Evolutionary conservation across 2,113 vertebrate genomes (phyloP).

Genomic region (Dicrurus megarhynchus): DNA sequence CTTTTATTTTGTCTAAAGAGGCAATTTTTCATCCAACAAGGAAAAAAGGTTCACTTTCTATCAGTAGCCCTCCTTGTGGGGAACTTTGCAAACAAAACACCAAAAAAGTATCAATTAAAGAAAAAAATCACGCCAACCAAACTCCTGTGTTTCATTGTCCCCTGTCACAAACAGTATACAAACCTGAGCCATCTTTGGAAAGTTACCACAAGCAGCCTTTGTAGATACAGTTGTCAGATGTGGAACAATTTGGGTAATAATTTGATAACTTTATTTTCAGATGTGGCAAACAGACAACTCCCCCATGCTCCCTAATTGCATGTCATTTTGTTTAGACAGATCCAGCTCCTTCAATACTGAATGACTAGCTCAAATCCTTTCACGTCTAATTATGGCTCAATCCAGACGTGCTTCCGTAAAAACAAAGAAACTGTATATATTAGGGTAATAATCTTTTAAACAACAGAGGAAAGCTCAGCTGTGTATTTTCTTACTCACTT

Average conservation of each 20-base stretch:
- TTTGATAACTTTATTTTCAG: slow-evolving; percentile 46
- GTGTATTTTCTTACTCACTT: not conserved
- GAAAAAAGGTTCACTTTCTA: not conserved
- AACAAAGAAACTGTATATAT: not conserved
- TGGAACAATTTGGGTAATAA: slow-evolving; percentile 11
- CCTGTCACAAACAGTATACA: not conserved
- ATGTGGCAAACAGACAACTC: slow-evolving; percentile 16
- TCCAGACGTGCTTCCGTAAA: not conserved
- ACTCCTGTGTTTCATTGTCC: not conserved
- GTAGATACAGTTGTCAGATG: not conserved
- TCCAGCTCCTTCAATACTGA: not conserved
- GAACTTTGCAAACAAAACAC: not conserved
- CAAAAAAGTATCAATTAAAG: not conserved
- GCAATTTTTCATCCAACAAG: not conserved
- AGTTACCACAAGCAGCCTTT: not conserved
- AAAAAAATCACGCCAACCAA: not conserved
- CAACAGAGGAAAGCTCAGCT: not conserved
- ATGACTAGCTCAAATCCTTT: not conserved
- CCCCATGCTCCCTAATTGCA: slow-evolving; percentile 19
- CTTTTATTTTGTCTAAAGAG: not conserved
- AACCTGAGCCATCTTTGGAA: not conserved
- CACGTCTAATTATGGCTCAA: slow-evolving; percentile 1
- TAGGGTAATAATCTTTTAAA: slow-evolving; percentile 21
- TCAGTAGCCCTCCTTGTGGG: not conserved
- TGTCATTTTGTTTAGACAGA: slow-evolving; percentile 45